phyloP scores from a whole-genome alignment of 2,113 vertebrate species.

The Rattus norvegicus region DNA sequence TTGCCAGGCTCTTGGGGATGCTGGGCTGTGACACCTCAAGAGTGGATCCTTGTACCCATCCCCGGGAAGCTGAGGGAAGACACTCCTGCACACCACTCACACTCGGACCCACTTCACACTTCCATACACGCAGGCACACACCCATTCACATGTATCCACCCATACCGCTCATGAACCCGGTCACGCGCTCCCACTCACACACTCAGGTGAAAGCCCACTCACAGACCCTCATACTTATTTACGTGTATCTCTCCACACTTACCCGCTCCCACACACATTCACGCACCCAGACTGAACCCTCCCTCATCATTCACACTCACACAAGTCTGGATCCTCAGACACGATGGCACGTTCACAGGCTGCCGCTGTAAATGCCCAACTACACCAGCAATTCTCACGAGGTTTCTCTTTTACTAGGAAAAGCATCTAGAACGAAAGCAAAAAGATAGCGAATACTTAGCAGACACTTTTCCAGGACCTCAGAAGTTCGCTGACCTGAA shows the following conservation, averaged over 20 bases:
- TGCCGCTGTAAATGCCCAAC: neutral
- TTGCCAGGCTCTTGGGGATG: neutral
- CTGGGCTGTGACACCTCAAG: neutral
- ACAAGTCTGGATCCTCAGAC: neutral
- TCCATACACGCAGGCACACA: neutral
- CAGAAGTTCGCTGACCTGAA: neutral
- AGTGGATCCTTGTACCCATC: neutral
- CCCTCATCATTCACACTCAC: neutral
- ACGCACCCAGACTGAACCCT: neutral
- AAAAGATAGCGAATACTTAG: neutral
- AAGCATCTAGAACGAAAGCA: neutral
- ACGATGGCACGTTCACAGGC: neutral
- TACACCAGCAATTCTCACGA: neutral
- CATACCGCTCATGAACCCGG: neutral
- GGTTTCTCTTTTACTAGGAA: neutral
- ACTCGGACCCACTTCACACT: accelerated
- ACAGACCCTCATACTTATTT: neutral
- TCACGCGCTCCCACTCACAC: neutral
- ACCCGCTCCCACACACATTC: neutral
- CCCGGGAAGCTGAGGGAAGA: neutral
- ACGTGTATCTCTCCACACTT: neutral
- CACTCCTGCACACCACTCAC: too few species aligned
- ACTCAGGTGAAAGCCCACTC: neutral
- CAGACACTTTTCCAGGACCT: neutral
- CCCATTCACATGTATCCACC: neutral